phyloP scores from a whole-genome alignment of 64 coral and sea anemone species.

The Exaiptasia diaphana region DNA sequence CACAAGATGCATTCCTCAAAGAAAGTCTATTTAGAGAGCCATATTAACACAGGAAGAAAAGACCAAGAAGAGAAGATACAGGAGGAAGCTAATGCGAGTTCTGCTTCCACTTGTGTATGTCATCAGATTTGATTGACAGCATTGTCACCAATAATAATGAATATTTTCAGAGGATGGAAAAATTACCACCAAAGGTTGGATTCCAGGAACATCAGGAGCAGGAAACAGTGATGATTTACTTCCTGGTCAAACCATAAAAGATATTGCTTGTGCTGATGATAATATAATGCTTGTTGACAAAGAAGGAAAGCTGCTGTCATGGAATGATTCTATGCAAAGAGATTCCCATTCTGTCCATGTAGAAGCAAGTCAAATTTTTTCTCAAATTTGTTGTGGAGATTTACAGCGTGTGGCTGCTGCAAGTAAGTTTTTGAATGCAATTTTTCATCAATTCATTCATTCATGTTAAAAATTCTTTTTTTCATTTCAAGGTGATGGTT shows the following conservation, averaged over 20 bases:
- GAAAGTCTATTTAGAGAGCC: too few relatives aligned
- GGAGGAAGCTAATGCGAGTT: too few relatives aligned
- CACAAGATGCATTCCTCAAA: too few relatives aligned
- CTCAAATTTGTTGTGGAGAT: constrained; percentile 40
- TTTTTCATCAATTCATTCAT: too few relatives aligned
- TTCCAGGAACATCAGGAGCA: constrained; percentile 10
- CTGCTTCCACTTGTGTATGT: too few relatives aligned
- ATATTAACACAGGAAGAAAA: too few relatives aligned
- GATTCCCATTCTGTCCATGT: constrained; percentile 22
- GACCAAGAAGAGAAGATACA: too few relatives aligned
- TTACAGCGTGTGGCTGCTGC: constrained; percentile 12
- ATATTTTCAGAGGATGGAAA: constrained; percentile 61
- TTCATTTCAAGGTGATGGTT: too few relatives aligned
- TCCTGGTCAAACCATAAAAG: constrained; percentile 41
- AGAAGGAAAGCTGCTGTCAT: constrained; percentile 21
- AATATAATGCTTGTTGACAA: constrained; percentile 34
- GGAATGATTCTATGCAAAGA: constrained; percentile 51
- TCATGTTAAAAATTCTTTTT: too few relatives aligned
- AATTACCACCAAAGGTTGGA: constrained; percentile 50
- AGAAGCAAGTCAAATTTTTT: constrained; percentile 6
- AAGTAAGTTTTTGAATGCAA: not conserved
- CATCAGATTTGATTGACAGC: too few relatives aligned
- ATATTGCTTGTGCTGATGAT: constrained; percentile 38
- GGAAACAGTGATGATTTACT: constrained; percentile 36
- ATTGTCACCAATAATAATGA: too few relatives aligned